phyloP scores from a whole-genome alignment of 2,888 invertebrate species.

The Cheilosia vernalis region DNA sequence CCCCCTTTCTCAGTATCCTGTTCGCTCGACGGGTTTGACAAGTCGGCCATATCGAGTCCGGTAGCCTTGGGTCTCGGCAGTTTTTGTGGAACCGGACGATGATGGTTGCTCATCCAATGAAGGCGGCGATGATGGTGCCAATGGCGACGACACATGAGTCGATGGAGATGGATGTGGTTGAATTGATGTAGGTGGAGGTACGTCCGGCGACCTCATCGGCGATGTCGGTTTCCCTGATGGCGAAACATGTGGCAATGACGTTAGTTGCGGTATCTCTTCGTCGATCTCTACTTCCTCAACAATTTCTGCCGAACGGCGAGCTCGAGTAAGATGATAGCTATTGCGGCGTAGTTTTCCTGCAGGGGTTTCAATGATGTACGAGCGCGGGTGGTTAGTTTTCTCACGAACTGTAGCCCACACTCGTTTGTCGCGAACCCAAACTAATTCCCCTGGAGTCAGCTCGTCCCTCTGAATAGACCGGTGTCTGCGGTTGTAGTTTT shows the following conservation, averaged over 20 bases:
- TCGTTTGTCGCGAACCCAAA: conserved; percentile 23
- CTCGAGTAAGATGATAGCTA: conserved; percentile 12
- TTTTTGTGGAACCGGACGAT: neutral
- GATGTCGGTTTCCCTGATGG: neutral
- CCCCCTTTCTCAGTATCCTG: neutral
- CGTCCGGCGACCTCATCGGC: neutral
- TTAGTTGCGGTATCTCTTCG: neutral
- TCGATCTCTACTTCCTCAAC: neutral
- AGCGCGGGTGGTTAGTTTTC: conserved; percentile 16
- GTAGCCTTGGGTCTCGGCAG: neutral
- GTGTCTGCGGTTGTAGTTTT: conserved; percentile 8
- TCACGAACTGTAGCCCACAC: conserved; percentile 11
- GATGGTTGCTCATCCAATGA: conserved; percentile 4
- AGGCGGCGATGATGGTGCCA: neutral
- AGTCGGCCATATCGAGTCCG: conserved; percentile 6
- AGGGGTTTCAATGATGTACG: conserved; percentile 17
- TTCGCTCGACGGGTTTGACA: neutral
- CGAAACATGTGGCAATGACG: neutral
- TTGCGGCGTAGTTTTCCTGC: conserved; percentile 11
- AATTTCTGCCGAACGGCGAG: neutral
- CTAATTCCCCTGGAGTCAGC: conserved; percentile 10
- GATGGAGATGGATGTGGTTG: neutral
- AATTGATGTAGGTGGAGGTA: neutral
- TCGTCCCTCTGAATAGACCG: neutral
- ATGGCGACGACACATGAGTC: neutral